Evolutionary conservation across 2,797 vertebrate species (phyloP), one percentile per base, ranked within the genome.

Genomic region (Agapornis canus): DNA sequence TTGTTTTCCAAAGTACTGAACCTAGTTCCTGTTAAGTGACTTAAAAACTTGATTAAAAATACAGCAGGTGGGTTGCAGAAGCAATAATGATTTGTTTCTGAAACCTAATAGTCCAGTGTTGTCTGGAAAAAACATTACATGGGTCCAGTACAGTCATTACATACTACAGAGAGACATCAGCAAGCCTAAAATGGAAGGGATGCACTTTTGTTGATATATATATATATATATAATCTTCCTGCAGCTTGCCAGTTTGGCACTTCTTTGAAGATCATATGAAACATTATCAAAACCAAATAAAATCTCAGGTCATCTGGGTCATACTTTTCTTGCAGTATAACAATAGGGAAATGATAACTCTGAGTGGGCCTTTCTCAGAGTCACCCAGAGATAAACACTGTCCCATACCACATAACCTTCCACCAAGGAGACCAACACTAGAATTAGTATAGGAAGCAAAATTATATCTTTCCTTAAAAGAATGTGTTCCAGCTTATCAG

Each of bases 401-500:
- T 85, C 51, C 68, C 90, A 81, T 69, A 73, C 88, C 73, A 93
- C 27, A 76, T 29, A 80, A 11, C 3, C 77, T 77, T 78, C 60
- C 49, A 81, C 79, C 60, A 66, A 56, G 39, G 39, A 86, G 39
- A 73, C 31, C 73, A 80, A 78, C 6, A 1, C 86, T 87, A 71
- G 59, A 95, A 94, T 95, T 96, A 93, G 65, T 39, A 11, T 0
- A 1, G 89, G 80, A 66, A 80, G 26, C 54, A 87, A 88, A 95
- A 94, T 95, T 71, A 54, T 39, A 90, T 70, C 69, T 94, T 95
- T 80, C 71, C 77, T 79, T 70, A 64, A 76, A 87, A 88, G 48
- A 90, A 93, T 37, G 35, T 51, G 45, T 89, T 92, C 73, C 71
- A 78, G 63, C 59, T 94, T 93, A 93, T 92, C 70, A 56, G 80